Evolutionary conservation across 2,797 vertebrate species (phyloP).

Genomic region (Ceryle rudis): DNA sequence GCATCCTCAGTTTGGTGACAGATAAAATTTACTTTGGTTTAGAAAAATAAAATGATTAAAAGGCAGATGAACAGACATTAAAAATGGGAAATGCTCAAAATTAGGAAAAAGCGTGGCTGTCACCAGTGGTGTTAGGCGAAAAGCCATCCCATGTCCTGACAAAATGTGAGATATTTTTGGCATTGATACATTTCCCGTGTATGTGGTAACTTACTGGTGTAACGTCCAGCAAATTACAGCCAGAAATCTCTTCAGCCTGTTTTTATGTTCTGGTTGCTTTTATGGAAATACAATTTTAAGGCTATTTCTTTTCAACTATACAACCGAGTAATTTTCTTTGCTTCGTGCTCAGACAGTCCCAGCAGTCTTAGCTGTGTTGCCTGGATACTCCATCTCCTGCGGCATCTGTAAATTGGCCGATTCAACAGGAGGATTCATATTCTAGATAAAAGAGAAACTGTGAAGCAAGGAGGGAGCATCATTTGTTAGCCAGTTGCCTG

Average conservation of each 20-base stretch:
- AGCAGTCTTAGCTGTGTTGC: conserved; percentile 63
- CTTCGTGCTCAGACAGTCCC: conserved; percentile 17
- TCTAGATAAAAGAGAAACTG: conserved; percentile 17
- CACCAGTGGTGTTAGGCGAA: background rate
- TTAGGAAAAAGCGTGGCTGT: background rate
- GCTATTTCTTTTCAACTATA: conserved; percentile 22
- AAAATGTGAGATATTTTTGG: background rate
- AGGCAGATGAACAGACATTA: background rate
- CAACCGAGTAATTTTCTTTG: conserved; percentile 55
- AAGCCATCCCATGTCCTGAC: background rate
- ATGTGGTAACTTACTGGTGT: background rate
- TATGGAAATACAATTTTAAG: conserved; percentile 26
- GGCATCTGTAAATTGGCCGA: conserved; percentile 66
- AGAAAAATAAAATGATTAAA: background rate
- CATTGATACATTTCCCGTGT: background rate
- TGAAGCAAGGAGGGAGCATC: background rate
- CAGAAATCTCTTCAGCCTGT: background rate
- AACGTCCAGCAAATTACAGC: background rate
- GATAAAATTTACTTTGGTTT: background rate
- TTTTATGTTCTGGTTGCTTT: background rate
- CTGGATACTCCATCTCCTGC: conserved; percentile 66
- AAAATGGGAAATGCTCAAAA: background rate
- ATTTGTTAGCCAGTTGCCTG: background rate
- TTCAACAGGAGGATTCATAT: conserved; percentile 53
- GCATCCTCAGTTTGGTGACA: background rate